phyloP scores from a whole-genome alignment of 2,113 vertebrate genomes.

The Pungitius pungitius region DNA sequence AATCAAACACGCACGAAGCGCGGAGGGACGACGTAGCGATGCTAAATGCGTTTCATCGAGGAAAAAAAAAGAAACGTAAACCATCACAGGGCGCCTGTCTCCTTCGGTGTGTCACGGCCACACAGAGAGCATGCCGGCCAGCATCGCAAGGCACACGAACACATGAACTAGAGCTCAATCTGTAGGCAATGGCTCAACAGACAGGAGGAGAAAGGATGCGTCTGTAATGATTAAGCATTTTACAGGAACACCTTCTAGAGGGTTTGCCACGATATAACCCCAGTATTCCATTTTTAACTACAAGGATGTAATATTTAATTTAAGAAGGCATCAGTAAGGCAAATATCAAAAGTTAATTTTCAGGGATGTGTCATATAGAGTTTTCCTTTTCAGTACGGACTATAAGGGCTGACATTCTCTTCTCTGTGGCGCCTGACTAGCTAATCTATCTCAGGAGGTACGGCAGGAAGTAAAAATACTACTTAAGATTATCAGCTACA shows the following conservation, averaged over 20 bases:
- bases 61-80: conserved; percentile 8
- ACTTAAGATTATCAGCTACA: conserved; percentile 53
- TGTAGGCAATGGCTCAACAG: conserved; percentile 31
- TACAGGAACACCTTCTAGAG: conserved; percentile 43
- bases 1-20: conserved; percentile 54
- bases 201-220: background rate
- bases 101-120: conserved; percentile 24
- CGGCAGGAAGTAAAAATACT: conserved; percentile 50
- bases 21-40: conserved; percentile 2
- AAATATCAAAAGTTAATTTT: conserved; percentile 47
- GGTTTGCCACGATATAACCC: conserved; percentile 30
- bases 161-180: conserved; percentile 52
- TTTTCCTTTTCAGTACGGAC: conserved; percentile 14
- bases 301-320: conserved; percentile 18
- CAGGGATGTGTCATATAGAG: conserved; percentile 14
- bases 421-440: conserved; percentile 37
- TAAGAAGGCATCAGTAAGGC: conserved; percentile 67
- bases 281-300: conserved; percentile 22
- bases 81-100: conserved; percentile 23
- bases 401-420: conserved; percentile 15
- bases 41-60: conserved; percentile 47
- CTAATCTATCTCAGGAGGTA: conserved; percentile 58
- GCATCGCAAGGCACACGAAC: conserved; percentile 21
- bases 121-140: conserved; percentile 1
- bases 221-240: conserved; percentile 36